Base-by-base conservation (phyloP, 2,113 vertebrate species). In the Camelus dromedarius region DNA sequence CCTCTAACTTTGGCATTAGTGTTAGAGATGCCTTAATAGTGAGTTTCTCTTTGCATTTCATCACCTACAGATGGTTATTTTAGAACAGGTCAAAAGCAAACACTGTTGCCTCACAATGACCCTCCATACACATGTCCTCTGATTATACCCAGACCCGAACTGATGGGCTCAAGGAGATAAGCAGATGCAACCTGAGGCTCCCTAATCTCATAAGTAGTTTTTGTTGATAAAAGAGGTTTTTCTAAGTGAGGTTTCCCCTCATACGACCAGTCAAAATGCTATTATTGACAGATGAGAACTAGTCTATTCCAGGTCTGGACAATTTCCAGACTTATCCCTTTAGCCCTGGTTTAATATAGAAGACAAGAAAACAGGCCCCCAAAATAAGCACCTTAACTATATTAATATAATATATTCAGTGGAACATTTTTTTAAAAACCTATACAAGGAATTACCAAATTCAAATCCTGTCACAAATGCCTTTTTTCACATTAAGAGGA, bases 121-220 rank as follows among this genome's bases (percentile, higher is more conserved):
- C 38, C 6, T 75, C 58, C 50, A 28, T 8, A 60, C 58, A 5
- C 24, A 7, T 48, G 32, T 75, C 42, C 46, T 94, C 50, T 60
- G 24, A 91, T 84, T 66, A 69, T 72, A 56, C 54, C 14, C 35
- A 82, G 48, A 60, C 35, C 79, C 28, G 14, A 89, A 73, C 13
- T 86, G 90, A 93, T 82, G 69, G 86, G 85, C 50, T 96, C 15
- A 28, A 67, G 28, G 67, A 93, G 54, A 85, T 72, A 88, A 89
- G 52, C n/a, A 93, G 18, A 73, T 72, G 75, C 52, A 86, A 54
- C 89, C 73, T 46, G 73, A 75, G 46, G 50, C 26, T 75, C 28
- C 24, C 50, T 73, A 76, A 79, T 60, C 79, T 82, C 62, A 14
- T 42, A 86, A 93, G 60, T 60, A 93, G 14, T 54, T 82, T 86